Evolutionary conservation across 1,140 invertebrate genomes (phyloP).

Genomic region (Drosophila virilis): DNA sequence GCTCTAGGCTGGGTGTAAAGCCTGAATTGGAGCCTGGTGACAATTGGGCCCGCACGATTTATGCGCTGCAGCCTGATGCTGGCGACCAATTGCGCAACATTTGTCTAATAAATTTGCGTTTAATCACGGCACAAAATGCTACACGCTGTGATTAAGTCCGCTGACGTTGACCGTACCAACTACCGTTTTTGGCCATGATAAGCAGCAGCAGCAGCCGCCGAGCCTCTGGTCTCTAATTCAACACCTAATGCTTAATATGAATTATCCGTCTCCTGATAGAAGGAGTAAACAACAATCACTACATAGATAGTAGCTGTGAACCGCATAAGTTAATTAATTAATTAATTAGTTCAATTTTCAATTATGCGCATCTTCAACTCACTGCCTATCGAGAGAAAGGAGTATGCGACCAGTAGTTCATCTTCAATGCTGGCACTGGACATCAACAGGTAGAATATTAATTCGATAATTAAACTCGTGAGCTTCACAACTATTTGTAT

Average conservation of each 20-base stretch:
- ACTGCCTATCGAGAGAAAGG: constrained; percentile 25
- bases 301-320: constrained; percentile 16
- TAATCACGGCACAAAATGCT: constrained; percentile 73
- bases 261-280: constrained; percentile 9
- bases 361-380: constrained; percentile 9
- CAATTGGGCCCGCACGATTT: constrained; percentile 73
- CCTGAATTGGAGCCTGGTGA: constrained; percentile 51
- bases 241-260: neutral
- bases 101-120: constrained; percentile 74
- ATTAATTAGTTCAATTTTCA: neutral
- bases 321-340: neutral
- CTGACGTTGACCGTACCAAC: constrained; percentile 23
- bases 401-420: neutral
- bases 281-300: constrained; percentile 9
- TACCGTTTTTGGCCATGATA: constrained; percentile 49
- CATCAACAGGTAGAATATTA: constrained; percentile 37
- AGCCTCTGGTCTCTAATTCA: neutral
- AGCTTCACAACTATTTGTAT: constrained; percentile 46
- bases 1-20: neutral
- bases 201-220: neutral
- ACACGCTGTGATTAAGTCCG: constrained; percentile 62
- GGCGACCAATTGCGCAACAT: constrained; percentile 61
- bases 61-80: constrained; percentile 36
- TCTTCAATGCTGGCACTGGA: neutral
- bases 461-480: constrained; percentile 28